Percentiles rank a stretch among this genome's conserved stretches.
These are phyloP conservation scores for Onychostruthus taczanowskii DNA, from an alignment of 2,113 vertebrate genomes.

Conservation along the genomic window DNA sequence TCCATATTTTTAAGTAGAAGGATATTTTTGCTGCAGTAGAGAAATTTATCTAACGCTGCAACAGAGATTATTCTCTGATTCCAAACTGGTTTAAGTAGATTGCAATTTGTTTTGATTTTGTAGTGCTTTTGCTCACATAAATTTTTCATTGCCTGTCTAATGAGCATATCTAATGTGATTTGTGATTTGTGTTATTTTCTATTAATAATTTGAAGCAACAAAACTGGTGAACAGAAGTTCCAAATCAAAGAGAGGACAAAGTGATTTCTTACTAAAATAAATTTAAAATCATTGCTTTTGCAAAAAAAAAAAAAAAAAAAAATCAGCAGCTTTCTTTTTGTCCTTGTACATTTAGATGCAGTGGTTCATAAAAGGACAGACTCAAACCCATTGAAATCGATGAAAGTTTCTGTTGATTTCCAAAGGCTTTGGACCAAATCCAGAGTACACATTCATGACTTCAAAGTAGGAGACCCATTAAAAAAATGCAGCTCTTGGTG, in stretches of 20 bases:
- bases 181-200: neutral
- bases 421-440: slow-evolving; percentile 23
- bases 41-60: neutral
- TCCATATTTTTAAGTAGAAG: neutral
- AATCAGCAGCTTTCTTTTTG: neutral
- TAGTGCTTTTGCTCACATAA: neutral
- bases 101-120: neutral
- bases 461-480: slow-evolving; percentile 32
- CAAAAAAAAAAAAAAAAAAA: neutral
- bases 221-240: neutral
- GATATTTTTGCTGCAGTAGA: neutral
- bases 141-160: neutral
- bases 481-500: slow-evolving; percentile 50
- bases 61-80: neutral
- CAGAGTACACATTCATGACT: slow-evolving; percentile 38
- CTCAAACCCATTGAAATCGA: neutral
- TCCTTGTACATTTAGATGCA: neutral
- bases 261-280: neutral
- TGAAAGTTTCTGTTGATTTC: slow-evolving; percentile 33
- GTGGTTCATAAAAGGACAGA: neutral
- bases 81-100: neutral
- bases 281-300: neutral
- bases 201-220: neutral
- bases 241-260: neutral
- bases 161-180: neutral